Conservation (phyloP, 1,140 invertebrate species). For the Drosophila virilis region DNA sequence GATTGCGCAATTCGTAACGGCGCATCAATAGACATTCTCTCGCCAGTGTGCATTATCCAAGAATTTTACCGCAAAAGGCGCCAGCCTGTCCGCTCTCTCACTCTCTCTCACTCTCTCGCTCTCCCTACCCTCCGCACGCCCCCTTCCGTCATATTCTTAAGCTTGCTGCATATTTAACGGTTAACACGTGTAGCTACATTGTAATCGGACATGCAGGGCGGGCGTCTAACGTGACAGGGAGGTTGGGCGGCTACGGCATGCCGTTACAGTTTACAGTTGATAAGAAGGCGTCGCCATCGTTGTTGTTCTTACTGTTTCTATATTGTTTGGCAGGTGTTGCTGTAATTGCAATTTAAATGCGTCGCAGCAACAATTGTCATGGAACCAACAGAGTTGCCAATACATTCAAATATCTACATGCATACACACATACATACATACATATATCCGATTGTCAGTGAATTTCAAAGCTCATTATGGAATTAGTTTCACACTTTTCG, state of each 20-base stretch:
- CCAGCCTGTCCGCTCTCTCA: not conserved
- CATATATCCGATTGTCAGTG: too few species aligned
- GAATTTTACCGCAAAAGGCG: not conserved
- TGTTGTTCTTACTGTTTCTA: constrained; percentile 14
- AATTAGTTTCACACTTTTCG: too few species aligned
- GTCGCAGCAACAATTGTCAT: constrained; percentile 29
- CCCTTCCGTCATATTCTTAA: not conserved
- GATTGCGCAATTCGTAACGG: constrained; percentile 23
- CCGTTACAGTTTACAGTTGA: constrained; percentile 41
- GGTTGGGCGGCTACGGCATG: constrained; percentile 13
- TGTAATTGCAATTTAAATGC: constrained; percentile 53
- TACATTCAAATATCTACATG: not conserved
- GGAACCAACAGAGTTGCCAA: constrained; percentile 5
- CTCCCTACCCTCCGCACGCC: too few species aligned
- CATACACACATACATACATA: not conserved
- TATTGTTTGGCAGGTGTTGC: constrained; percentile 39
- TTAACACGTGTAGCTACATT: constrained; percentile 69
- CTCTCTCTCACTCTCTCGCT: not conserved
- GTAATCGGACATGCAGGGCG: constrained; percentile 26
- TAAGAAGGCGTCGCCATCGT: constrained; percentile 28
- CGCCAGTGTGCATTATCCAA: constrained; percentile 12
- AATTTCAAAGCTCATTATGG: too few species aligned
- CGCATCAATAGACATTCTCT: constrained; percentile 11
- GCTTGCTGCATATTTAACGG: constrained; percentile 55
- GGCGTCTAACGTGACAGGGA: not conserved